These are phyloP conservation scores for Lepeophtheirus nordmannii DNA, from an alignment of 2,888 invertebrate genomes.

Conservation along the genomic window DNA sequence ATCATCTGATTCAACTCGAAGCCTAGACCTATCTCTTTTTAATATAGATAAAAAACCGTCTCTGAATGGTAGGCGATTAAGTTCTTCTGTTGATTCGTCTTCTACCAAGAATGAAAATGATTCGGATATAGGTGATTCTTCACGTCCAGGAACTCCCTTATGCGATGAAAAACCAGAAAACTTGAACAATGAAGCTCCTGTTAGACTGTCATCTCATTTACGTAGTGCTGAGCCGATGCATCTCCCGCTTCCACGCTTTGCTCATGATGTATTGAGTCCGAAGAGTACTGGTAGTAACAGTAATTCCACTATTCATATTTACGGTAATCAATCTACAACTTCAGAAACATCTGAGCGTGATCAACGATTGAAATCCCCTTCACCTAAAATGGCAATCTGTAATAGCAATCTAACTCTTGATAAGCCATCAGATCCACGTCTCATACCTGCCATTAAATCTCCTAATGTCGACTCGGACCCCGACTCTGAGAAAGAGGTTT, in stretches of 20 bases:
- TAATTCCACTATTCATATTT: not conserved
- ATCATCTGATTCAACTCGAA: conserved; percentile 19
- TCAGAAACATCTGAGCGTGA: conserved; percentile 13
- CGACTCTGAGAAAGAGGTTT: conserved; percentile 43
- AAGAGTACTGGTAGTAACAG: not conserved
- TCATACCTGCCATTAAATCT: conserved; percentile 3
- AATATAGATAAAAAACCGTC: not conserved
- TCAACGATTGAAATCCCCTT: conserved; percentile 20
- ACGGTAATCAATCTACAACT: not conserved
- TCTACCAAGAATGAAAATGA: conserved; percentile 11
- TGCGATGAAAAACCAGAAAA: conserved; percentile 65
- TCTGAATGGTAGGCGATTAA: no score
- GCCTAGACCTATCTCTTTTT: not conserved
- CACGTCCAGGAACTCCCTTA: conserved; percentile 67
- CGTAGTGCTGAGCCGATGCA: conserved; percentile 47
- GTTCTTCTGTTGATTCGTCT: not conserved
- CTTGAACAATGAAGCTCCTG: conserved; percentile 33
- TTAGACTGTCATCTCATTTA: conserved; percentile 17
- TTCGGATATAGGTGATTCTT: conserved; percentile 41
- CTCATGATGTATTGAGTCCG: conserved; percentile 5
- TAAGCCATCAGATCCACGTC: no score
- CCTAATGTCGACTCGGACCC: conserved; percentile 21
- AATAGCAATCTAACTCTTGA: no score
- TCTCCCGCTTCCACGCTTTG: conserved; percentile 52
- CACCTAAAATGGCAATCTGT: not conserved